phyloP scores from a whole-genome alignment of 2,797 vertebrate genomes.

The Hephaestus fuliginosus region DNA sequence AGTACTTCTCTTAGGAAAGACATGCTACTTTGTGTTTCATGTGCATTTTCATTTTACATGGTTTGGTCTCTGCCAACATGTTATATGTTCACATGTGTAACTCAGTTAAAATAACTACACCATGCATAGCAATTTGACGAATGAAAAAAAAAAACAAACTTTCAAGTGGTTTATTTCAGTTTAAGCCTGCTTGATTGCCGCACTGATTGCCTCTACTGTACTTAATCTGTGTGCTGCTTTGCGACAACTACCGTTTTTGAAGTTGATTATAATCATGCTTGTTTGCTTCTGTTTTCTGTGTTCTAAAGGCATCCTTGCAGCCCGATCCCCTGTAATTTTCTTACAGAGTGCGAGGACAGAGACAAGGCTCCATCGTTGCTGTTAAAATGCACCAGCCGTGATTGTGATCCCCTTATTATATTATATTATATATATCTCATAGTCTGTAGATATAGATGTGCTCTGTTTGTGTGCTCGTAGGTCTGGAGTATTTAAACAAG shows the following conservation, averaged over 20 bases:
- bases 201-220: slow-evolving; percentile 62
- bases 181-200: slow-evolving; percentile 56
- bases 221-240: slow-evolving; percentile 32
- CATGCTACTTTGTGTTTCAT: neutral
- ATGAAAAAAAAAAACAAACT: slow-evolving; percentile 10
- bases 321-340: slow-evolving; percentile 28
- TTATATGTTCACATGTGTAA: slow-evolving; percentile 9
- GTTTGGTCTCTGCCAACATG: neutral
- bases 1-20: neutral
- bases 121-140: slow-evolving; percentile 19
- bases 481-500: neutral
- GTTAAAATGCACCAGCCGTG: slow-evolving; percentile 19
- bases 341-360: slow-evolving; percentile 23
- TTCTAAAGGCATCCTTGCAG: slow-evolving; percentile 13
- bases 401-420: slow-evolving; percentile 13
- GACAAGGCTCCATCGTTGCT: slow-evolving; percentile 8
- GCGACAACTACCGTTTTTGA: slow-evolving; percentile 42
- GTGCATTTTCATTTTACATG: neutral
- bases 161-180: slow-evolving; percentile 48
- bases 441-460: slow-evolving; percentile 3
- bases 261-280: slow-evolving; percentile 54
- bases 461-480: slow-evolving; percentile 13
- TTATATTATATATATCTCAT: no score
- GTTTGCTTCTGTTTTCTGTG: slow-evolving; percentile 45
- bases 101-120: slow-evolving; percentile 2